Evolutionary conservation across 2,113 vertebrate genomes (phyloP), one percentile per base, ranked within the genome.

Genomic region (Ploceus nigricollis): DNA sequence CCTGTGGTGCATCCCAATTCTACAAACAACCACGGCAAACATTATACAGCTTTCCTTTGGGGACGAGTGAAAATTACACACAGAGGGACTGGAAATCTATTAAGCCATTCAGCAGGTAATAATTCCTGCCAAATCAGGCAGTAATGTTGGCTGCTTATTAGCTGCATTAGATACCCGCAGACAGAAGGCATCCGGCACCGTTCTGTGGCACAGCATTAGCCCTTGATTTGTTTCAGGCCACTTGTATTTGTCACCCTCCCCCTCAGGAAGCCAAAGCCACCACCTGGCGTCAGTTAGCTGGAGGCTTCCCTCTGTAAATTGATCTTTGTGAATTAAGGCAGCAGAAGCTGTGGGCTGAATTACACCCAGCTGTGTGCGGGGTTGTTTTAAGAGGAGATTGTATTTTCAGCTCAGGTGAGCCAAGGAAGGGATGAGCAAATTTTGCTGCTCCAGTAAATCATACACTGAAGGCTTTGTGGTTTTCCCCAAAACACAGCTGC

Each of bases 71-170:
- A 84, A 81, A 94, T 89, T 64, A 88, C 48, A 87, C 80, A 76
- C 45, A 13, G 12, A 31, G 80, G 54, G 13, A 40, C 50, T 51
- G 70, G 81, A 87, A 94, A 96, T 82, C 82, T 92, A 78, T 92
- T 87, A 88, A 89, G 92, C 61, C 66, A 71, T 93, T 94, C 89
- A 87, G 84, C 83, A 89, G 77, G 83, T 76, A 68, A 87, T 93
- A 89, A 95, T 84, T 97, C 56, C 73, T 89, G 84, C 65, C 77
- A 91, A 82, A 94, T 69, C 61, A 84, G 83, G 91, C 83, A 73
- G 93, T 71, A 94, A 69, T 7, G 47, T 68, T 86, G 86, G 89
- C 89, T 93, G 83, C 71, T 96, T 70, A 93, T 78, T 82, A 87
- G 80, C 89, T 92, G 51, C 45, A 88, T 79, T 93, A 91, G 77